Base-by-base conservation (phyloP, 2,888 invertebrate species). In the Abrostola tripartita region DNA sequence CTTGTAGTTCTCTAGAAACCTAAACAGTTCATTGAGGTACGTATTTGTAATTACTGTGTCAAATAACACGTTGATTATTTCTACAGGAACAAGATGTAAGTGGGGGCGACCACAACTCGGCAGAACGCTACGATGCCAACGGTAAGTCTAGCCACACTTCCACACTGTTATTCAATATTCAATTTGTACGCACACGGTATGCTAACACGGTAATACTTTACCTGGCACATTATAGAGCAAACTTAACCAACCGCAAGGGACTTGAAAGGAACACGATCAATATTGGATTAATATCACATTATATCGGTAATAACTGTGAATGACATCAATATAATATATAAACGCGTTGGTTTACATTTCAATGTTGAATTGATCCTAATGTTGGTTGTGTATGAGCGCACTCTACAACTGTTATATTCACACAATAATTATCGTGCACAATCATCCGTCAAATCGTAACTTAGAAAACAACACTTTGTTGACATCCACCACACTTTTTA, bases 1-100 rank as follows among this genome's bases (percentile, higher is more conserved):
- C 40, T 37, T 55, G 5, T 35, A 10, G 5, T 36, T 64, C n/a
- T 49, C 36, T 49, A 41, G 11, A 35, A 24, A 5, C 6, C 50
- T 10, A 50, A 11, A 11, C 11, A 50, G 10, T 6, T 36, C 24
- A 50, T 5, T 11, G 6, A 11, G 6, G 41, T 12, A 58, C 6
- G 37, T 24, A 10, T 51, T 37, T 37, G 12, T 14, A 24, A 58
- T 37, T 37, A 12, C 35, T 24, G 5, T 35, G 10, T 10, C 35
- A 36, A 6, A n/a, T 52, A 37, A 38, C 38, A 6, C 11, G 24
- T 42, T 55, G 38, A 2, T 52, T 65, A 37, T 63, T 24, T 14
- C 38, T 14, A 6, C 61, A 93, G 93, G 93, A 93, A 59, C 91
- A 90, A 82, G 92, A 93, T 55, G 82, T 81, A 2, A 83, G 80